Conservation (phyloP, 2,888 invertebrate genomes). For the Acrocera orbiculus region DNA sequence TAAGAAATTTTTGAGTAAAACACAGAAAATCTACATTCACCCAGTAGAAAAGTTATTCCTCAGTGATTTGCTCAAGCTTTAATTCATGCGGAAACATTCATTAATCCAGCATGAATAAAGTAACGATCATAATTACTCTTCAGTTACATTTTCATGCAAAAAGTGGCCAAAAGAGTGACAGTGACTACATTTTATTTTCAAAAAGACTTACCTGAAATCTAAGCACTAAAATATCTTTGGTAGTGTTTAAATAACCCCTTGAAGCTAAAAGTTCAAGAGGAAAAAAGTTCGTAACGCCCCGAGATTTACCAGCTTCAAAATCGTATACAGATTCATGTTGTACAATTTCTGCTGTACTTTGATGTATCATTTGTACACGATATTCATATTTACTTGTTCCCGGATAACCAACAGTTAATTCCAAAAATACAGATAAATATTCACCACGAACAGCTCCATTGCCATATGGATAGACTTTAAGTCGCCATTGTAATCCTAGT, state of each 20-base stretch:
- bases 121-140: too few relatives aligned
- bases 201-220: slow-evolving; percentile 35
- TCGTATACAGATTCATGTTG: slow-evolving; percentile 88
- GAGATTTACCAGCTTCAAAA: slow-evolving; percentile 91
- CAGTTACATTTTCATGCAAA: too few relatives aligned
- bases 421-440: slow-evolving; percentile 82
- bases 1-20: too few relatives aligned
- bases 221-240: slow-evolving; percentile 66
- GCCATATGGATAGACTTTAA: slow-evolving; percentile 84
- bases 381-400: slow-evolving; percentile 90
- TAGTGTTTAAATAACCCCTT: slow-evolving; percentile 76
- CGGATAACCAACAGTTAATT: slow-evolving; percentile 74
- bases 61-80: too few relatives aligned
- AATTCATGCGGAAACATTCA: too few relatives aligned
- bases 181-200: too few relatives aligned
- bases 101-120: too few relatives aligned
- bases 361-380: slow-evolving; percentile 88
- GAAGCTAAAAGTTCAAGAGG: slow-evolving; percentile 72
- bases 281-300: slow-evolving; percentile 92
- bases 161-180: too few relatives aligned
- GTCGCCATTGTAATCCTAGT: slow-evolving; percentile 77
- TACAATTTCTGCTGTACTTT: slow-evolving; percentile 73
- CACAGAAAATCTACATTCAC: too few relatives aligned
- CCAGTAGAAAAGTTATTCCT: too few relatives aligned
- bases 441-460: slow-evolving; percentile 89